Percentiles rank a stretch among this genome's conserved stretches.
phyloP scores from a whole-genome alignment of 2,797 vertebrate genomes.

The Hirundo rustica region DNA sequence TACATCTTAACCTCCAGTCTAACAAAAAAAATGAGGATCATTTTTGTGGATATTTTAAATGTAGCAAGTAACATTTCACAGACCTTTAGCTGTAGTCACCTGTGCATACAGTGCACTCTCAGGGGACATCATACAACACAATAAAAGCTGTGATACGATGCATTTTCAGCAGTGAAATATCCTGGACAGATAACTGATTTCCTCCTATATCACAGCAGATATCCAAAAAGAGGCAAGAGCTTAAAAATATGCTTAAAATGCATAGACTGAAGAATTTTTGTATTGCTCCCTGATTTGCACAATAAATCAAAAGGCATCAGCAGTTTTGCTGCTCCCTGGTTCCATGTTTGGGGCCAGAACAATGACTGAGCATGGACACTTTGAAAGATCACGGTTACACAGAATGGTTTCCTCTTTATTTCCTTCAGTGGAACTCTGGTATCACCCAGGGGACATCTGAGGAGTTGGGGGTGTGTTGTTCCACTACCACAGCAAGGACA shows the following conservation, averaged over 20 bases:
- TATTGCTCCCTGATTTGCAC: background rate
- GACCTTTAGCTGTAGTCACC: background rate
- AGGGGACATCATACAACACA: background rate
- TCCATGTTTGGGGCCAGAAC: slow-evolving; percentile 48
- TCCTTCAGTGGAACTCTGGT: slow-evolving; percentile 66
- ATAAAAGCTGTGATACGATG: background rate
- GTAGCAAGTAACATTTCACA: background rate
- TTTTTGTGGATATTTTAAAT: slow-evolving; percentile 25
- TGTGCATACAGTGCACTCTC: background rate
- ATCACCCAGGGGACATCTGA: slow-evolving; percentile 57
- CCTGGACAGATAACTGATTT: background rate
- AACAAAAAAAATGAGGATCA: background rate
- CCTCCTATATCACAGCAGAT: background rate
- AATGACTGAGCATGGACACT: slow-evolving; percentile 60
- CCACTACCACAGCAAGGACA: background rate
- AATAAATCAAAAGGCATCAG: background rate
- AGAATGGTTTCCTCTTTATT: slow-evolving; percentile 63
- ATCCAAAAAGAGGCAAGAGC: background rate
- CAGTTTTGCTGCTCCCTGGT: slow-evolving; percentile 22
- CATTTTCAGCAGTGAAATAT: background rate
- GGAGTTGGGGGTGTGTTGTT: background rate
- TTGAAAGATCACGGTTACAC: slow-evolving; percentile 33
- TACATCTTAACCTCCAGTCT: background rate
- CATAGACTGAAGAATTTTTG: background rate
- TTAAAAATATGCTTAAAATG: background rate